Evolutionary conservation across 2,888 invertebrate species (phyloP).

Genomic region (Sphinx pinastri): DNA sequence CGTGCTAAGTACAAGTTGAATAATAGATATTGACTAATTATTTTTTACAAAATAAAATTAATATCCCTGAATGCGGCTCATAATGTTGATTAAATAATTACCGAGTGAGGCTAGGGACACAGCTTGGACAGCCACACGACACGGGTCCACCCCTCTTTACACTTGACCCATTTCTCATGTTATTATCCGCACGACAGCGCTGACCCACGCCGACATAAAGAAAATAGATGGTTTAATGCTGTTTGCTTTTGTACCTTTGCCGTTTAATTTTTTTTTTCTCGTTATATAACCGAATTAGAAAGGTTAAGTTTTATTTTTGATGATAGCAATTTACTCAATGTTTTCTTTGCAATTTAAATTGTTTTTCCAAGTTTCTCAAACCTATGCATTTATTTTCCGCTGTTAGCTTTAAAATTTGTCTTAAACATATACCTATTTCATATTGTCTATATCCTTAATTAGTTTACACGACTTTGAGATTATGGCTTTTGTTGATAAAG

Average conservation of each 20-base stretch:
- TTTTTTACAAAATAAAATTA: not conserved
- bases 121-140: slow-evolving; percentile 29
- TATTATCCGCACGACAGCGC: slow-evolving; percentile 43
- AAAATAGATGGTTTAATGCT: slow-evolving; percentile 4
- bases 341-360: too few species aligned
- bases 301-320: too few species aligned
- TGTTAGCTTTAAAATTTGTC: too few species aligned
- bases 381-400: too few species aligned
- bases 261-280: not conserved
- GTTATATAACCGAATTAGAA: not conserved
- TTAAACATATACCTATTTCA: not conserved
- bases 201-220: not conserved
- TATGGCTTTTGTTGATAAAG: too few species aligned
- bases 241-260: not conserved
- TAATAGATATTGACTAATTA: not conserved
- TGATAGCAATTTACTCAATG: too few species aligned
- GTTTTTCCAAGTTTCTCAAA: too few species aligned
- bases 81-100: slow-evolving; percentile 30
- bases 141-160: slow-evolving; percentile 45
- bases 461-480: too few species aligned
- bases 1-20: not conserved
- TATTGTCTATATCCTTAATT: too few species aligned
- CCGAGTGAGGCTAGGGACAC: slow-evolving; percentile 22
- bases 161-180: slow-evolving; percentile 64
- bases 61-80: not conserved